A percentile compares a stretch with the other conserved stretches of the same genome.
These are phyloP conservation scores for Pyrocephalus nanus DNA, from an alignment of 2,797 vertebrate species.

Conservation along the genomic window DNA sequence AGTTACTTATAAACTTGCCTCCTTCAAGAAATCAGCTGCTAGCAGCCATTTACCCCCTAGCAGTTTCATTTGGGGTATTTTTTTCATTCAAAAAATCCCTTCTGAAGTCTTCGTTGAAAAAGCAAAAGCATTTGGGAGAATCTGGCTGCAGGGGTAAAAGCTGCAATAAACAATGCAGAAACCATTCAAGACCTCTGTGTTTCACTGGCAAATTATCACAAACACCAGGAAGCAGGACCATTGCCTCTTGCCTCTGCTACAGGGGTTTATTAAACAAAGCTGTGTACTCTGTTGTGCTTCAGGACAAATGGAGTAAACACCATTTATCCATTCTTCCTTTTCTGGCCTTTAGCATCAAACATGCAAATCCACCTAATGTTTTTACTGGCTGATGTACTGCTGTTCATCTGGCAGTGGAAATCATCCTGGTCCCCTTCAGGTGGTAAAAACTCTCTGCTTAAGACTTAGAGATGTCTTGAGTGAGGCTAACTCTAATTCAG, in stretches of 20 bases:
- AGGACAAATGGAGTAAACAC: not conserved
- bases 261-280: not conserved
- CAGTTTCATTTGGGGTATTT: not conserved
- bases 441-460: not conserved
- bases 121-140: not conserved
- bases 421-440: not conserved
- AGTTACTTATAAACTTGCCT: not conserved
- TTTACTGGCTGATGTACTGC: not conserved
- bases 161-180: not conserved
- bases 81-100: not conserved
- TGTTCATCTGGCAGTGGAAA: not conserved
- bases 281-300: not conserved
- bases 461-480: not conserved
- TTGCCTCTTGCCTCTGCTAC: not conserved
- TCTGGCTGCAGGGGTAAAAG: not conserved
- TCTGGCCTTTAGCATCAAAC: not conserved
- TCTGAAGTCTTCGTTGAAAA: not conserved
- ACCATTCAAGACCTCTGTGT: accelerated
- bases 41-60: not conserved
- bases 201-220: not conserved
- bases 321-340: not conserved
- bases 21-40: not conserved
- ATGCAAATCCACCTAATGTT: not conserved
- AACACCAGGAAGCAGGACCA: not conserved
- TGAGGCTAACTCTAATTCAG: not conserved